Conservation (phyloP, 2,888 invertebrate species). For the Leucophora obtusa region DNA sequence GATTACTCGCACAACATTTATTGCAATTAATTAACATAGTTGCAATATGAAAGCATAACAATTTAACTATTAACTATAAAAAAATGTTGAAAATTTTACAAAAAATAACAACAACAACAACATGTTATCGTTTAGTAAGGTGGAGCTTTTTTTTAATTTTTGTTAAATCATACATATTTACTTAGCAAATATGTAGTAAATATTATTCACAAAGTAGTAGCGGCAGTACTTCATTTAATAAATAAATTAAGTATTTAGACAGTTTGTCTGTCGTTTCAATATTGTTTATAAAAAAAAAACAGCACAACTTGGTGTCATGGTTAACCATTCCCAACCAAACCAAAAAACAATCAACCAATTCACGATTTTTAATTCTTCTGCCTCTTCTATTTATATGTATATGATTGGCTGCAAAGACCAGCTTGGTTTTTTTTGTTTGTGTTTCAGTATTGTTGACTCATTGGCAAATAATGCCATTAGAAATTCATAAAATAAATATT, state of each 20-base stretch:
- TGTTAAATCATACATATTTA: constrained; percentile 18
- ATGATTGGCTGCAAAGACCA: constrained; percentile 4
- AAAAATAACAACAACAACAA: background rate
- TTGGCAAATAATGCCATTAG: constrained; percentile 51
- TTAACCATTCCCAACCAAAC: constrained; percentile 32
- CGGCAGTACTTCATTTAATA: constrained; percentile 24
- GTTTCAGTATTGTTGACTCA: constrained; percentile 44
- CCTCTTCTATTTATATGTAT: background rate
- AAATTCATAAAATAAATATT: constrained; percentile 39
- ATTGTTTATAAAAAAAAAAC: constrained; percentile 17
- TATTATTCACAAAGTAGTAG: background rate
- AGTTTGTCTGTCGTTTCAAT: constrained; percentile 31
- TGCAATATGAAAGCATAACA: constrained; percentile 35
- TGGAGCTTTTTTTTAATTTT: constrained; percentile 21
- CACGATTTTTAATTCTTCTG: constrained; percentile 31
- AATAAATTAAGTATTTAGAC: constrained; percentile 51
- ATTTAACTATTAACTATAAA: constrained; percentile 4
- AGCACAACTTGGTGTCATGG: constrained; percentile 51
- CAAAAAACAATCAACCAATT: constrained; percentile 25
- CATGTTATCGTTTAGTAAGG: constrained; percentile 9
- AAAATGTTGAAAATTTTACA: background rate
- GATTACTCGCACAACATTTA: constrained; percentile 48
- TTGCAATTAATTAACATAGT: constrained; percentile 49
- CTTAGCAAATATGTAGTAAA: background rate
- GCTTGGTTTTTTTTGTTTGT: constrained; percentile 17